phyloP scores from a whole-genome alignment of 2,797 vertebrate genomes.

The Crenichthys baileyi region DNA sequence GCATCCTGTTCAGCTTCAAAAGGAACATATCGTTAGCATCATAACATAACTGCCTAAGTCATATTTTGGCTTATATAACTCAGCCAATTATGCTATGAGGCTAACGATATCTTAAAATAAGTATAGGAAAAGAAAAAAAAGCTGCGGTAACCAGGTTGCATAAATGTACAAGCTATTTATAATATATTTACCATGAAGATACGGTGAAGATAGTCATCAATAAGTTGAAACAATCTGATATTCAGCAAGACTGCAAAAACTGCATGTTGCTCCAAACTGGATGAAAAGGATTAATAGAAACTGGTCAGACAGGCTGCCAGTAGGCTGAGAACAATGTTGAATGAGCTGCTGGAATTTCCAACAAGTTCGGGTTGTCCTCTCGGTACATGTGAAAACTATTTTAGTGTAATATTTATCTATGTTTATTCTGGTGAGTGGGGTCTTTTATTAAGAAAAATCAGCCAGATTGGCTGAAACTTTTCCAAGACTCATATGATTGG shows the following conservation, averaged over 20 bases:
- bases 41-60: no score
- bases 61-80: no score
- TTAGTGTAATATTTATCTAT: neutral
- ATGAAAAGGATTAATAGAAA: neutral
- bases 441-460: neutral
- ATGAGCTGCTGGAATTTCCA: neutral
- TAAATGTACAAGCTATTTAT: neutral
- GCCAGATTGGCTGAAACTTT: neutral
- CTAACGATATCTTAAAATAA: no score
- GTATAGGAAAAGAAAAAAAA: no score
- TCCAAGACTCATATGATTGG: neutral
- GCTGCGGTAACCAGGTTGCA: no score
- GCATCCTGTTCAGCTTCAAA: neutral
- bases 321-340: neutral
- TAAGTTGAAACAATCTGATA: neutral
- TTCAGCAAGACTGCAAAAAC: neutral
- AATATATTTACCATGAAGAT: neutral
- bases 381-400: neutral
- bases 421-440: neutral
- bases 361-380: neutral
- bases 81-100: no score
- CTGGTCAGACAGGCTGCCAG: neutral
- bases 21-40: neutral
- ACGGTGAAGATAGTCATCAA: neutral
- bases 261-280: neutral